Evolutionary conservation across 2,797 vertebrate genomes (phyloP), one percentile per base, ranked within the genome.

Genomic region (Halcyon leucocephala): DNA sequence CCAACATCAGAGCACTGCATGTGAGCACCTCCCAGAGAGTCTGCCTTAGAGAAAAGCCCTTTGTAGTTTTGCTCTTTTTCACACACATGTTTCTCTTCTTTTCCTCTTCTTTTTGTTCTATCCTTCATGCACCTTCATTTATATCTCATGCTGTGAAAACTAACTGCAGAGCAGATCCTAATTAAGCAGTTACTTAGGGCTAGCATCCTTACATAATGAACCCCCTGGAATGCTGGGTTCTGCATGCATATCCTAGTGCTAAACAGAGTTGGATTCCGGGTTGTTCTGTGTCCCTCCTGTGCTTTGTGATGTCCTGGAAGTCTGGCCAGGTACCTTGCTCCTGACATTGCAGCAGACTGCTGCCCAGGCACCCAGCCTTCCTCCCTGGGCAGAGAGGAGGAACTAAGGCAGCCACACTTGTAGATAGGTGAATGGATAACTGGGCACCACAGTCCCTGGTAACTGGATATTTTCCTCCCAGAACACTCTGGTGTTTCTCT

Each of bases 241-340:
- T 49, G 52, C 1, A 0, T 33, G 13, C 5, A 2, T 20, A 10
- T 20, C 21, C 16, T n/a, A 41, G 44, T 8, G 49, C 55, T 71
- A 44, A 69, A 48, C 12, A 58, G 70, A 55, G 35, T 58, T 60
- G 9, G 39, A 18, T 62, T 57, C 79, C 18, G 35, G 22, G 9
- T 20, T n/a, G 19, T 14, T 33, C 31, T 44, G 17, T 31, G 61
- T 52, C 55, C 49, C 18, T 78, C n/a, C 42, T 10, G 14, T 8
- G 18, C 2, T 1, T 31, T 41, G 25, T 5, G 12, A 14, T 72
- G 72, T 31, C 17, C 73, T 64, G 52, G 20, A 48, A 26, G 19
- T 28, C 35, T 2, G 6, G 10, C 1, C 13, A 10, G 37, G 6
- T 55, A 14, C 16, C 46, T n/a, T 72, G 26, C 7, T 29, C 69